Percentiles rank a stretch among this genome's conserved stretches.
Conservation (phyloP, 2,113 vertebrate species). For the Ctenomys sociabilis region DNA sequence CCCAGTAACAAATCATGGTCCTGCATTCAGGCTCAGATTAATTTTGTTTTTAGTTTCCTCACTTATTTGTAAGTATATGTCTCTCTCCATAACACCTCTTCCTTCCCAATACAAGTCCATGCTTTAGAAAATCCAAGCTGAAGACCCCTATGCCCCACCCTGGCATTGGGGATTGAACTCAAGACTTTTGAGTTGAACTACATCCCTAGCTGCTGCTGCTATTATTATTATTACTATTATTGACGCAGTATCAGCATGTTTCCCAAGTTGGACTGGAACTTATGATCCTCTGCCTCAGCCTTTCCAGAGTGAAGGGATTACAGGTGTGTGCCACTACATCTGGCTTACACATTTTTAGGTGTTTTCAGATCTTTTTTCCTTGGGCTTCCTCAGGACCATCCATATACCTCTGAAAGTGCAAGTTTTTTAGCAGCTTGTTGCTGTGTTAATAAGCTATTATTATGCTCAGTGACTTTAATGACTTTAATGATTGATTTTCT, state of each 20-base stretch:
- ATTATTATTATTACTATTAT: not conserved
- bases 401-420: not conserved
- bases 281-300: not conserved
- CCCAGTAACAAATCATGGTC: not conserved
- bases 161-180: not conserved
- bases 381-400: not conserved
- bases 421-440: not conserved
- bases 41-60: not conserved
- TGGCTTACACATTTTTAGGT: not conserved
- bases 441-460: not conserved
- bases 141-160: not conserved
- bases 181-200: not conserved
- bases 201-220: not conserved
- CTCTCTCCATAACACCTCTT: not conserved
- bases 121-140: constrained; percentile 9
- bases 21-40: not conserved
- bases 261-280: not conserved
- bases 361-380: not conserved
- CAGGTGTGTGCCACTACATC: not conserved
- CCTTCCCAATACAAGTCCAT: not conserved
- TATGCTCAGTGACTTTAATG: not conserved
- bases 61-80: not conserved
- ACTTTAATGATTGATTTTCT: not conserved
- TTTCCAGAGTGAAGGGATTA: not conserved
- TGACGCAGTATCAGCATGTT: not conserved